Conservation (phyloP, 2,797 vertebrate genomes). For the Heterohyrax brucei region DNA sequence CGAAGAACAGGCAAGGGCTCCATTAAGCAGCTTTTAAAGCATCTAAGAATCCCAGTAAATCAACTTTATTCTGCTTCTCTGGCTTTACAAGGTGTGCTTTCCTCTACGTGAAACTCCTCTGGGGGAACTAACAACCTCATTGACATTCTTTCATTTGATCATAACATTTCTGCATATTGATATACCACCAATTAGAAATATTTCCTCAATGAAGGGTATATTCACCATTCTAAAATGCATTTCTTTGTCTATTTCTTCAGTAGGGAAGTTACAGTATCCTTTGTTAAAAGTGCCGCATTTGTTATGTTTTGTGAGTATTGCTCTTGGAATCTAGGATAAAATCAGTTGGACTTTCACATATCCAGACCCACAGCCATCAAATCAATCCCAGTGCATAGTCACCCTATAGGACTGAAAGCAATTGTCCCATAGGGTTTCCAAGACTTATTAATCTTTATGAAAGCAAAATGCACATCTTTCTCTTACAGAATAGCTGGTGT, state of each 20-base stretch:
- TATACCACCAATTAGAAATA: not conserved
- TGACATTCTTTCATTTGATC: not conserved
- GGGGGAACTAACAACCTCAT: not conserved
- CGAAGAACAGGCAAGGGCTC: conserved; percentile 17
- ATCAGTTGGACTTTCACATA: not conserved
- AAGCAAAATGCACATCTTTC: no score
- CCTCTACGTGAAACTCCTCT: not conserved
- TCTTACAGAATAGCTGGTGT: no score
- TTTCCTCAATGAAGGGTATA: not conserved
- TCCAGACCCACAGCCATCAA: no score
- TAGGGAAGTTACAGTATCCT: not conserved
- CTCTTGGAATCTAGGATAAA: not conserved
- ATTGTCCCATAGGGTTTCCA: no score
- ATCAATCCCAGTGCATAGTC: no score
- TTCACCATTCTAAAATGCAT: not conserved
- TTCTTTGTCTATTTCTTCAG: not conserved
- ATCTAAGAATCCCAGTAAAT: not conserved
- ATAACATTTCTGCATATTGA: not conserved
- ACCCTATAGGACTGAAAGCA: no score
- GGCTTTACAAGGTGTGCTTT: not conserved
- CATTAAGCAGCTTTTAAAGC: not conserved
- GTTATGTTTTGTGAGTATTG: not conserved
- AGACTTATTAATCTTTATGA: no score
- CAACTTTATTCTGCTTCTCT: not conserved
- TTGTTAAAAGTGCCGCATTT: not conserved